phyloP scores from a whole-genome alignment of 2,113 vertebrate species.

The Parus major region DNA sequence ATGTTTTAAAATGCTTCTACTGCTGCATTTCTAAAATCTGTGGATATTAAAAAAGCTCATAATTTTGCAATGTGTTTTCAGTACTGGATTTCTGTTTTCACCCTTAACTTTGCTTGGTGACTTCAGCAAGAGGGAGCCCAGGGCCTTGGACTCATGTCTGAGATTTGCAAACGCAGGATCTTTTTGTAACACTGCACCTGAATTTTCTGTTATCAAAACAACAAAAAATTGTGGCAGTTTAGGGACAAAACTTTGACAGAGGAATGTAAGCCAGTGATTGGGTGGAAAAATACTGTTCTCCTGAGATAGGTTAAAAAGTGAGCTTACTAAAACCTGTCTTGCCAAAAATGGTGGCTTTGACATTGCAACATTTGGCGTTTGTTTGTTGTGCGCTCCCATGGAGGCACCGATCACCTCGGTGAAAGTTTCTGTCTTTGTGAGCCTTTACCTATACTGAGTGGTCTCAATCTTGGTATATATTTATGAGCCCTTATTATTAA shows the following conservation, averaged over 20 bases:
- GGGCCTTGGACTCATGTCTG: background rate
- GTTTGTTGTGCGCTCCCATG: background rate
- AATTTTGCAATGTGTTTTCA: background rate
- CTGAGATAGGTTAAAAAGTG: background rate
- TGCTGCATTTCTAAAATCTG: background rate
- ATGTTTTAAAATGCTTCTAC: background rate
- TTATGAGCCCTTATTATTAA: background rate
- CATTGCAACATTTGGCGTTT: background rate
- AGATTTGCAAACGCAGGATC: background rate
- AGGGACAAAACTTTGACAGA: background rate
- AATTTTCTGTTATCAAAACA: background rate
- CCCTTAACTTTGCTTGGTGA: background rate
- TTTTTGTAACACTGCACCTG: background rate
- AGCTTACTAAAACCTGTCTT: background rate
- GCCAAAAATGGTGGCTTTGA: background rate
- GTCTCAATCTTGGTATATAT: background rate
- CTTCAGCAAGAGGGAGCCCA: background rate
- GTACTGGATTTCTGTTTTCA: background rate
- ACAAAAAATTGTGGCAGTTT: background rate
- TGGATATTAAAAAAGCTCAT: background rate
- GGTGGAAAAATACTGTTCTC: background rate
- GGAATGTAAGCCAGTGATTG: background rate
- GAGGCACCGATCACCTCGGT: background rate
- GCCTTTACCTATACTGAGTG: background rate
- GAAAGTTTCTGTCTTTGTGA: background rate